These are phyloP conservation scores for Harpagoxenus sublaevis DNA, from an alignment of 2,888 invertebrate genomes.

Conservation along the genomic window DNA sequence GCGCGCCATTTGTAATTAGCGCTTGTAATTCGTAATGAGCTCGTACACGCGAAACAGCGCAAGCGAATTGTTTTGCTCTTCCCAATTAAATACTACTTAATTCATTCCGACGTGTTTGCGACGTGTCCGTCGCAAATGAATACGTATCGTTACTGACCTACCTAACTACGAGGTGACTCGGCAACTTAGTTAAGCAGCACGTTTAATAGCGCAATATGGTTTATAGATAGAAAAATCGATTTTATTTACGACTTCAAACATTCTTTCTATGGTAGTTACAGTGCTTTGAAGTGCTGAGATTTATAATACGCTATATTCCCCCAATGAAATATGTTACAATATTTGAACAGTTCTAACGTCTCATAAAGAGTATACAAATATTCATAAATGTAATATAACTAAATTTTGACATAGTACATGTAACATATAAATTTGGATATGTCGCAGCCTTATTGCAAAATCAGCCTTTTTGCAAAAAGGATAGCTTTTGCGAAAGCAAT, in stretches of 20 bases:
- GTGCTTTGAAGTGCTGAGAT: neutral
- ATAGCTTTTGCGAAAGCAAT: no score
- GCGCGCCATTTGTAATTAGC: neutral
- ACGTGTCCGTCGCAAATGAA: neutral
- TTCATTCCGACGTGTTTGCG: neutral
- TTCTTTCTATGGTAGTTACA: neutral
- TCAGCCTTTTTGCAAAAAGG: no score
- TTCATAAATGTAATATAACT: neutral
- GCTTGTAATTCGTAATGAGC: slow-evolving; percentile 5
- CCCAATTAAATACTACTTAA: neutral
- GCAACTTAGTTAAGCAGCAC: neutral
- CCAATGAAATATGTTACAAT: neutral
- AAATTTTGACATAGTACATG: neutral
- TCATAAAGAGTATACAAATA: neutral
- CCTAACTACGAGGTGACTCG: neutral
- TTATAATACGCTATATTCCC: neutral
- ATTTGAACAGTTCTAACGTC: neutral
- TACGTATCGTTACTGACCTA: neutral
- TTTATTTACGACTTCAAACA: neutral
- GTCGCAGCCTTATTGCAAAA: no score
- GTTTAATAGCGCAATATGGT: neutral
- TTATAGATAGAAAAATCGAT: slow-evolving; percentile 2
- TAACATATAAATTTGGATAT: no score
- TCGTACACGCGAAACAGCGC: neutral
- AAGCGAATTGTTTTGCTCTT: neutral